Percentiles rank a stretch among this genome's conserved stretches.
Conservation (phyloP, 2,113 vertebrate species). For the Rallus limicola region DNA sequence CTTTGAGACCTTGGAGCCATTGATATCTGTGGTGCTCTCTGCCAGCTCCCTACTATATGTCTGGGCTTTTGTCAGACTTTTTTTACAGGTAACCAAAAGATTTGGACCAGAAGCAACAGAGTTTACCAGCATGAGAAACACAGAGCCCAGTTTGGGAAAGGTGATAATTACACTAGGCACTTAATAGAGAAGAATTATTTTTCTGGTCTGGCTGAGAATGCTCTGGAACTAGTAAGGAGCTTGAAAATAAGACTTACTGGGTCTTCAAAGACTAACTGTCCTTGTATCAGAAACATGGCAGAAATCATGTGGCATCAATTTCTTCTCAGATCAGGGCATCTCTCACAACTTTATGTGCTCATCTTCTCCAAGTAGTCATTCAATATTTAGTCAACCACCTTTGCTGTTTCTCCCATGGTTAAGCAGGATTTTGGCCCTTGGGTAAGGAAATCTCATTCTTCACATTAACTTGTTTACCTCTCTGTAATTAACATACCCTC, state of each 20-base stretch:
- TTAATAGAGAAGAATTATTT: not conserved
- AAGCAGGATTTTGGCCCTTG: not conserved
- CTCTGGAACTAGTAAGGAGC: not conserved
- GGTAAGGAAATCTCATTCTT: not conserved
- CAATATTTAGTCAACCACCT: not conserved
- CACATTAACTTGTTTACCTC: not conserved
- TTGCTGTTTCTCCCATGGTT: not conserved
- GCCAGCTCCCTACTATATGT: not conserved
- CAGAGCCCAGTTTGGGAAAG: not conserved
- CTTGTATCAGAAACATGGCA: not conserved
- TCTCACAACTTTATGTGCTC: not conserved
- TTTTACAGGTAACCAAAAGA: not conserved
- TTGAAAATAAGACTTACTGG: not conserved
- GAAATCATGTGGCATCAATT: not conserved
- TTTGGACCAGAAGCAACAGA: not conserved
- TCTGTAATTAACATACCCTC: not conserved
- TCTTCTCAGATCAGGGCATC: not conserved
- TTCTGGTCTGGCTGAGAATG: not conserved
- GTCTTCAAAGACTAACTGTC: not conserved
- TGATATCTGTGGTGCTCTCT: not conserved
- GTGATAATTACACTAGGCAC: rapidly evolving
- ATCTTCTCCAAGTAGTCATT: not conserved
- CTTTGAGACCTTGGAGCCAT: not conserved
- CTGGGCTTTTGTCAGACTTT: not conserved
- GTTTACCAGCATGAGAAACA: not conserved